These are phyloP conservation scores for Aselliscus stoliczkanus DNA, from an alignment of 2,797 vertebrate species.

Conservation along the genomic window DNA sequence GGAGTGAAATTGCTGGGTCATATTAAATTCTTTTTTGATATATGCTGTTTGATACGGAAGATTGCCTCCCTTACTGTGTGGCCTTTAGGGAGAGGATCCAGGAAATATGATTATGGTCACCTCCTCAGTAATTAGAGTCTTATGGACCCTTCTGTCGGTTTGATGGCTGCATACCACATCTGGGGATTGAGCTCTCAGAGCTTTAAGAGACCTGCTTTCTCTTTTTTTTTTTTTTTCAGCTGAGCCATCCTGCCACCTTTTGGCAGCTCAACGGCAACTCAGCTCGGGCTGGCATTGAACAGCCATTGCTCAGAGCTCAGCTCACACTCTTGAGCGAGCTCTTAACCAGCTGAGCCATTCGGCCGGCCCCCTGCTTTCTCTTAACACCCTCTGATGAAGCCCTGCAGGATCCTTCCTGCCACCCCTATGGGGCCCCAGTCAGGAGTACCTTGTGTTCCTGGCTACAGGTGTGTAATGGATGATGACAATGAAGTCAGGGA, in stretches of 20 bases:
- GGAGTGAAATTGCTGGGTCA: neutral
- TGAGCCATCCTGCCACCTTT: no score
- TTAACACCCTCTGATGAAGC: neutral
- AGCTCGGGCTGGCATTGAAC: no score
- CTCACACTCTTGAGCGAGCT: no score
- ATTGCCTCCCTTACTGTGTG: neutral
- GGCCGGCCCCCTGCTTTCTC: no score
- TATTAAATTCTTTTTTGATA: neutral
- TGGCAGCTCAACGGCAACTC: no score
- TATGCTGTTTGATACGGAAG: neutral
- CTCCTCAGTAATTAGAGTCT: neutral
- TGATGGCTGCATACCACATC: fast-evolving
- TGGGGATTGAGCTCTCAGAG: neutral
- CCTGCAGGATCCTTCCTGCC: neutral
- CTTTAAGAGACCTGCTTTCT: neutral
- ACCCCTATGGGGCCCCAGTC: neutral
- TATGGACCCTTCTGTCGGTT: neutral
- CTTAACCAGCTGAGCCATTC: no score
- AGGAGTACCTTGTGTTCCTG: constrained; percentile 29
- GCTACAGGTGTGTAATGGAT: constrained; percentile 86
- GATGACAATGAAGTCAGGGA: constrained; percentile 87
- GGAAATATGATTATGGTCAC: neutral
- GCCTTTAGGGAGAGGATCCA: neutral
- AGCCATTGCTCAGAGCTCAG: no score
- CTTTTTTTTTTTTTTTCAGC: no score